Base-by-base conservation (phyloP, 2,888 invertebrate genomes). In the Hydrotaea cyrtoneurina region DNA sequence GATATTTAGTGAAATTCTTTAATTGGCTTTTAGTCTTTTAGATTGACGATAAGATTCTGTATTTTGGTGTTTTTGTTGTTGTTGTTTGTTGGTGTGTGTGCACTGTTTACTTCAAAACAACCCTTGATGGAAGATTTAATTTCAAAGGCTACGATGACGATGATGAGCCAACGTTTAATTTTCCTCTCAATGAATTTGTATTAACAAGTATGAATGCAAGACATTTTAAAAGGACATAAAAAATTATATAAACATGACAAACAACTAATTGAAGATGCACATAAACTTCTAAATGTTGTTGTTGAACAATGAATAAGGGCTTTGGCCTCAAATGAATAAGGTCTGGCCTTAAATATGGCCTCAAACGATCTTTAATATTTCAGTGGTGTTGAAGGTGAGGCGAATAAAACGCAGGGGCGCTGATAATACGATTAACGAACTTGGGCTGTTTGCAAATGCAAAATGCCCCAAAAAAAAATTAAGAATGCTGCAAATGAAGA, bases 21-120 rank as follows among this genome's bases (percentile, higher is more conserved):
- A 85, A 85, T 85, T 85, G 82, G 85, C 85, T 85, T 77, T 69
- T 69, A 69, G 69, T 69, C 69, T 69, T 69, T 69, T 46, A n/a
- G 69, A 69, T 21, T 11, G 43, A 7, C 19, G 69, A 69, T 69
- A 43, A 69, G 69, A 69, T 43, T 69, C 31, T 31, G 31, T 7
- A 31, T 31, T 31, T 31, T 31, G 21, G 5, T 46, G 31, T n/a
- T n/a, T n/a, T n/a, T n/a, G n/a, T n/a, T n/a, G n/a, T n/a, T n/a
- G n/a, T n/a, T n/a, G n/a, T n/a, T n/a, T n/a, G n/a, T n/a, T 31
- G 31, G 31, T 31, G 31, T 31, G 5, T 21, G 69, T 15, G 23
- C 23, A 21, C 11, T 21, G 46, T 46, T 46, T 13, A 3, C 3
- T 36, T 43, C 39, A 46, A 69, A 69, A 46, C 69, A 19, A 46